A percentile compares a stretch with the other conserved stretches of the same genome.
Evolutionary conservation across 2,797 vertebrate genomes (phyloP).

Genomic region (Micropoecilia bifurca): DNA sequence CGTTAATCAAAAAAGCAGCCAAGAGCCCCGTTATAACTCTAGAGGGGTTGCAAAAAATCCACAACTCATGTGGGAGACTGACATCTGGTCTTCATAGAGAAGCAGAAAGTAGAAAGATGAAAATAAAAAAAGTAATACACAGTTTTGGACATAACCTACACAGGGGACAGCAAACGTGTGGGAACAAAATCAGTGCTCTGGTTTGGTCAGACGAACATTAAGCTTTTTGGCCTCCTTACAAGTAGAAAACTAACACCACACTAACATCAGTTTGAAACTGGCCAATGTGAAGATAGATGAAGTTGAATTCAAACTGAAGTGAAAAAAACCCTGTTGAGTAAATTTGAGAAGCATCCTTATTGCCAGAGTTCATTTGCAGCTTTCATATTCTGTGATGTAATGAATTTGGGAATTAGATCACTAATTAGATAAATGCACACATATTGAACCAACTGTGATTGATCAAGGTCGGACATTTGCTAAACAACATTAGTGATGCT

Average conservation of each 20-base stretch:
- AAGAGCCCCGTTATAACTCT: background rate
- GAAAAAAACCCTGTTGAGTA: background rate
- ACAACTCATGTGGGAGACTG: background rate
- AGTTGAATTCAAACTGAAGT: background rate
- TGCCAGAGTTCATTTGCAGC: background rate
- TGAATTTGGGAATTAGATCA: background rate
- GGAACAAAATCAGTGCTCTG: background rate
- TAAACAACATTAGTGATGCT: background rate
- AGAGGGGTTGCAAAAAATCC: background rate
- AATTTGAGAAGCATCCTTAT: background rate
- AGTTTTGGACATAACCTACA: background rate
- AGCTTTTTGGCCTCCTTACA: background rate
- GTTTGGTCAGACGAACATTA: background rate
- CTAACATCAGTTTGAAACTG: too few relatives aligned
- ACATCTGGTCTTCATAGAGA: background rate
- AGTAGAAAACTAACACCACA: background rate
- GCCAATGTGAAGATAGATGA: background rate
- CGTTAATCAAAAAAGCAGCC: background rate
- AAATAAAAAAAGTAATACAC: background rate
- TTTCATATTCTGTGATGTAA: background rate
- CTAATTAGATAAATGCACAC: background rate
- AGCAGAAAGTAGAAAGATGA: background rate
- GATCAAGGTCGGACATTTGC: background rate
- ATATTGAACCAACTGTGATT: background rate
- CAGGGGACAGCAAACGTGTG: background rate